Evolutionary conservation across 1,140 invertebrate genomes (phyloP), one percentile per base, ranked within the genome.

Genomic region (Rhynchophorus ferrugineus): DNA sequence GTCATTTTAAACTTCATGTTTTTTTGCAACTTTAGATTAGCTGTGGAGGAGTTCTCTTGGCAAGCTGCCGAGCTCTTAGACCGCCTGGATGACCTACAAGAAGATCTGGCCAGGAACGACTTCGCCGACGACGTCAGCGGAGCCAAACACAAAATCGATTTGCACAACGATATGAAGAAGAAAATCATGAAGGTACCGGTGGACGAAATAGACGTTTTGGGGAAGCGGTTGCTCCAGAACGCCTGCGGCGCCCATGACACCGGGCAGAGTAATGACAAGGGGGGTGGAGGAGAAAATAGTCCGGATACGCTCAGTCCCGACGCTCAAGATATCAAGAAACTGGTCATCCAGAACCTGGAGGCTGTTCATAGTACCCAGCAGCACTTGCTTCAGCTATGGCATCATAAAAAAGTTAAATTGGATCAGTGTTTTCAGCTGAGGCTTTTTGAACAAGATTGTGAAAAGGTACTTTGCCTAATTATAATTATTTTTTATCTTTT

Each of bases 401-500:
- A 93, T 62, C 86, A 89, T 58, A 92, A 94, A 66, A 92, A 92
- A 69, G 77, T 87, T 47, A 90, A 93, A 68, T 75, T 98, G 45
- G 93, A 97, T 68, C 93, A 97, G 67, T 95, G 93, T 68, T 89
- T 95, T 68, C 94, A 98, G 65, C 77, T 96, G 52, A 78, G 93
- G 41, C 77, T 96, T 11, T 98, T 97, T 69, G 95, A 98, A 73
- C 90, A 95, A 70, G 94, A 98, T 71, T 95, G 91, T 60, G 91
- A 96, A 69, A 95, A 97, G 78, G 86, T 89, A 29, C 7, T n/a
- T n/a, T n/a, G n/a, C n/a, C n/a, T n/a, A n/a, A n/a, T n/a, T n/a
- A n/a, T n/a, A n/a, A n/a, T n/a, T n/a, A n/a, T n/a, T n/a, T n/a
- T n/a, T n/a, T n/a, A n/a, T n/a, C n/a, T n/a, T n/a, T n/a, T n/a